A percentile compares a stretch with the other conserved stretches of the same genome.
Conservation (phyloP, 2,113 vertebrate genomes). For the Albula glossodonta region DNA sequence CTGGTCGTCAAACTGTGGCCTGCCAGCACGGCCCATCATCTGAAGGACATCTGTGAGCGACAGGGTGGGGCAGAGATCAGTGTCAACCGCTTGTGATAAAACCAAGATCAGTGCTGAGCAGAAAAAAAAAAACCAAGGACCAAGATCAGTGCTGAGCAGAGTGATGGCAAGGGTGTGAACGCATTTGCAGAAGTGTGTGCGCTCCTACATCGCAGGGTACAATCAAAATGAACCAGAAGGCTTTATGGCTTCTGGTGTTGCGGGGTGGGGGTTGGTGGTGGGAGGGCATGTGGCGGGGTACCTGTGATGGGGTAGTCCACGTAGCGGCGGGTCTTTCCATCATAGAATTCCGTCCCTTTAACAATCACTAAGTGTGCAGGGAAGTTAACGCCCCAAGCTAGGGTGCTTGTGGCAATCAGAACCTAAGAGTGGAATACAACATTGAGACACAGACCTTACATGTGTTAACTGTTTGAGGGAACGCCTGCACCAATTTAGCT, state of each 20-base stretch:
- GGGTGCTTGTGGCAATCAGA: constrained; percentile 94
- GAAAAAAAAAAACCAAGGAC: too few relatives aligned
- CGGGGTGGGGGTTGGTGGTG: too few relatives aligned
- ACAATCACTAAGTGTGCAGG: constrained; percentile 97
- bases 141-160: too few relatives aligned
- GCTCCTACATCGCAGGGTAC: too few relatives aligned
- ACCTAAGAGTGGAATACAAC: constrained; percentile 66
- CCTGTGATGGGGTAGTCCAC: constrained; percentile 99
- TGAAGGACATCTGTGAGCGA: constrained; percentile 88
- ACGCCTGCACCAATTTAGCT: too few relatives aligned
- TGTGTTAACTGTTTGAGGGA: background rate
- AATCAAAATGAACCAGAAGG: too few relatives aligned
- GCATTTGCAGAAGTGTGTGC: too few relatives aligned
- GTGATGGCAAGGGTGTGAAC: too few relatives aligned
- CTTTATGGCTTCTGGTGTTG: too few relatives aligned
- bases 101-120: background rate
- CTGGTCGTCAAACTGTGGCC: constrained; percentile 97
- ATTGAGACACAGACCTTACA: background rate
- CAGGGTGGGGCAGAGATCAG: constrained; percentile 21
- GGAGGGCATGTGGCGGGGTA: constrained; percentile 45
- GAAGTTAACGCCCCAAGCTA: constrained; percentile 98
- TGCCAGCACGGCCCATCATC: constrained; percentile 97
- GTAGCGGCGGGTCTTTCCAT: constrained; percentile 94
- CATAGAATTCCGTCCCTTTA: constrained; percentile 96
- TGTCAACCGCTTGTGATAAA: background rate